Percentiles rank a stretch among this genome's conserved stretches.
phyloP scores from a whole-genome alignment of 2,113 vertebrate genomes.

The Tetraodon nigroviridis region DNA sequence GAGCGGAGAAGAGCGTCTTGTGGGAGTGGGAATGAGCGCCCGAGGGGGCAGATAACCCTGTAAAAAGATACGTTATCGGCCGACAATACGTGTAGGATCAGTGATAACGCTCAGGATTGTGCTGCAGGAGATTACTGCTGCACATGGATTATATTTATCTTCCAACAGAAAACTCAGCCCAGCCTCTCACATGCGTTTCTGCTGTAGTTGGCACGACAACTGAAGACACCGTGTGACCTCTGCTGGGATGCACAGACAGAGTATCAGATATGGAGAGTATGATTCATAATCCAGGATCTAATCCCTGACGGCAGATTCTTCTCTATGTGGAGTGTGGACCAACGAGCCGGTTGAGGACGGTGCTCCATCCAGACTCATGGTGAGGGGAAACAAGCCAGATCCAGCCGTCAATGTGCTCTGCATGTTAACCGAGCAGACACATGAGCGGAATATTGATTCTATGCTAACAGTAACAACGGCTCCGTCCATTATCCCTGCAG shows the following conservation, averaged over 20 bases:
- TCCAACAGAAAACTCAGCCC: too few relatives aligned
- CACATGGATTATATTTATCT: slow-evolving; percentile 1
- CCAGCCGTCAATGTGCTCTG: slow-evolving; percentile 53
- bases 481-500: slow-evolving; percentile 19
- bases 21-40: slow-evolving; percentile 35
- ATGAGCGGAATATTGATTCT: slow-evolving; percentile 51
- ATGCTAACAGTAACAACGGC: slow-evolving; percentile 20
- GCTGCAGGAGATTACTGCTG: slow-evolving; percentile 7
- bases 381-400: slow-evolving; percentile 38
- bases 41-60: slow-evolving; percentile 36
- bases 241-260: too few relatives aligned
- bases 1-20: slow-evolving; percentile 24
- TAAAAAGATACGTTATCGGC: slow-evolving; percentile 31
- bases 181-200: too few relatives aligned
- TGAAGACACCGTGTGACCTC: too few relatives aligned
- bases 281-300: too few relatives aligned
- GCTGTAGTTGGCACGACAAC: too few relatives aligned
- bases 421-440: slow-evolving; percentile 48
- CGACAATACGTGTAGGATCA: slow-evolving; percentile 28
- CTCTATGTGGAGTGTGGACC: neutral
- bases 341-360: neutral
- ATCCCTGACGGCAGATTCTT: too few relatives aligned
- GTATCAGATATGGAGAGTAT: too few relatives aligned
- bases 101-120: slow-evolving; percentile 20
- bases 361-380: slow-evolving; percentile 30